Conservation (phyloP, 2,113 vertebrate species). For the Polyodon spathula region DNA sequence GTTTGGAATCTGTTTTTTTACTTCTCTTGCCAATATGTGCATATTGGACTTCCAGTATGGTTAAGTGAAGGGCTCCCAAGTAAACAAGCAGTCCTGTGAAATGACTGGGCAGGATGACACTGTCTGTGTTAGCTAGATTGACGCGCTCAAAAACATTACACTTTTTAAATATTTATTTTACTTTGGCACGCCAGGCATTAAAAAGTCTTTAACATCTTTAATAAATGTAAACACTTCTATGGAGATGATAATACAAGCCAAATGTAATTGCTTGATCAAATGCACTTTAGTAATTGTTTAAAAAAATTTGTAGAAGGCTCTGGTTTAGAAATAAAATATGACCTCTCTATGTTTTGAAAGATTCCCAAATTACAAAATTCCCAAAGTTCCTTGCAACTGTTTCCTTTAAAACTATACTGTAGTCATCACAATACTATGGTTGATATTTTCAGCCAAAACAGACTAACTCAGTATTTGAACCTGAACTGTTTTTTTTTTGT, state of each 20-base stretch:
- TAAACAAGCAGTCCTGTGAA: conserved; percentile 1
- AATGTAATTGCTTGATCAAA: too few species aligned
- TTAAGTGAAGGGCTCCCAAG: conserved; percentile 5
- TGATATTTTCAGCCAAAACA: too few species aligned
- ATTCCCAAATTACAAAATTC: too few species aligned
- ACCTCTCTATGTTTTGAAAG: too few species aligned
- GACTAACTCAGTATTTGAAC: too few species aligned
- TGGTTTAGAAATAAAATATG: too few species aligned
- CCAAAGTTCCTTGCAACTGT: too few species aligned
- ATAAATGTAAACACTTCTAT: conserved; percentile 50
- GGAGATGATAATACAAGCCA: conserved; percentile 38
- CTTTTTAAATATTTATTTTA: conserved; percentile 59
- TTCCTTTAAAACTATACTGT: too few species aligned
- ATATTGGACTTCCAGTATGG: conserved; percentile 19
- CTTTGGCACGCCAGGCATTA: conserved; percentile 35
- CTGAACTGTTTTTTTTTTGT: too few species aligned
- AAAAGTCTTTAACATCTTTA: conserved; percentile 49
- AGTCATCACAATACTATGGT: too few species aligned
- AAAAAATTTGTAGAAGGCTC: too few species aligned
- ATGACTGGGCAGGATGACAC: background rate
- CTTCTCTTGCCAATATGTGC: conserved; percentile 17
- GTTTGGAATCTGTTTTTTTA: conserved; percentile 18
- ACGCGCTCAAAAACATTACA: conserved; percentile 31
- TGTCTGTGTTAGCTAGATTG: background rate
- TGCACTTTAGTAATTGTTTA: too few species aligned